phyloP scores from a whole-genome alignment of 2,888 invertebrate genomes.

The Herminia tarsipennalis region DNA sequence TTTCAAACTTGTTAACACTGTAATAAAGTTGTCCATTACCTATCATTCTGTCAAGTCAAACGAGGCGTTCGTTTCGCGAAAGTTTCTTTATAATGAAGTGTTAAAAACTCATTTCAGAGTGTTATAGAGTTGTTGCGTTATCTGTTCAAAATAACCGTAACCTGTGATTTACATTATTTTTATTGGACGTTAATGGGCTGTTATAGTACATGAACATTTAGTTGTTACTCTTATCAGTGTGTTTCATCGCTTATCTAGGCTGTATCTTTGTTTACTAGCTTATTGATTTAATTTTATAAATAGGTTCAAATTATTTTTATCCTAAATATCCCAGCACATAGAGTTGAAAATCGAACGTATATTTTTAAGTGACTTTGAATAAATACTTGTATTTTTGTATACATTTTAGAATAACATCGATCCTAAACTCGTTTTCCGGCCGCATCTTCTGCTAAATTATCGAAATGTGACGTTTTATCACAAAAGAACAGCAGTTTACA shows the following conservation, averaged over 20 bases:
- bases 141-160: constrained; percentile 39
- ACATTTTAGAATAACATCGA: constrained; percentile 56
- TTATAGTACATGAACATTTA: constrained; percentile 40
- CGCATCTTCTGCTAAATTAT: constrained; percentile 72
- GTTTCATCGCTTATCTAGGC: constrained; percentile 23
- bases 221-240: constrained; percentile 36
- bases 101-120: constrained; percentile 35
- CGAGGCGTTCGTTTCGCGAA: constrained; percentile 45
- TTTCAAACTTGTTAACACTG: constrained; percentile 55
- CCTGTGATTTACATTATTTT: constrained; percentile 36
- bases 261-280: constrained; percentile 21
- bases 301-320: neutral
- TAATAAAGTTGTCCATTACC: constrained; percentile 65
- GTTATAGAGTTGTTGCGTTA: constrained; percentile 32
- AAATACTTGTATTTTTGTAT: constrained; percentile 33
- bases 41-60: constrained; percentile 53
- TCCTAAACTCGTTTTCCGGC: constrained; percentile 57
- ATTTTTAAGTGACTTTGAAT: constrained; percentile 14
- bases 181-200: constrained; percentile 14
- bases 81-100: constrained; percentile 38
- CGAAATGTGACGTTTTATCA: constrained; percentile 80
- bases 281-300: neutral
- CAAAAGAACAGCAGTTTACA: constrained; percentile 82
- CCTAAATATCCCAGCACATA: constrained; percentile 3
- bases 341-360: constrained; percentile 21